phyloP scores from a whole-genome alignment of 35 echinoderm and acorn worm species.

The Apostichopus japonicus region DNA sequence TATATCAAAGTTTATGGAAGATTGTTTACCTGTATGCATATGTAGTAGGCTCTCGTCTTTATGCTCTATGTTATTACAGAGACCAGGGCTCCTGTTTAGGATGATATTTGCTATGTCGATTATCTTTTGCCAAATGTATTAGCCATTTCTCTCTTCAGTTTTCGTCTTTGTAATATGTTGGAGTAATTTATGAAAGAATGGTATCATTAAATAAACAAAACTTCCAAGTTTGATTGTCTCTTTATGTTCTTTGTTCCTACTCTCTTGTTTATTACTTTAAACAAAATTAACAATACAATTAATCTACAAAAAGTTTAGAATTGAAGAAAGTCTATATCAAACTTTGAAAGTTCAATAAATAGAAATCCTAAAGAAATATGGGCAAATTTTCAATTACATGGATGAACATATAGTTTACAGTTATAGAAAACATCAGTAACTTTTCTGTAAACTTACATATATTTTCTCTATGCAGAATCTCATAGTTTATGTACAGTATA shows the following conservation, averaged over 20 bases:
- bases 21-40: slow-evolving; percentile 33
- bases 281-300: too few relatives aligned
- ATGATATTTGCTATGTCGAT: slow-evolving; percentile 38
- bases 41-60: slow-evolving; percentile 23
- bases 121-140: slow-evolving; percentile 42
- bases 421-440: too few relatives aligned
- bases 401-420: too few relatives aligned
- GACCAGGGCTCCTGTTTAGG: slow-evolving; percentile 5
- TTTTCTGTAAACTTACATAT: too few relatives aligned
- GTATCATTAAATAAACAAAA: slow-evolving; percentile 17
- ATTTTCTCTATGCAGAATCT: too few relatives aligned
- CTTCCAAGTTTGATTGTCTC: not conserved
- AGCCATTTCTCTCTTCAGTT: slow-evolving; percentile 45
- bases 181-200: slow-evolving; percentile 54
- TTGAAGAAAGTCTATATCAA: too few relatives aligned
- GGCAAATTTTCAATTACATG: too few relatives aligned
- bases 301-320: too few relatives aligned
- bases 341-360: too few relatives aligned
- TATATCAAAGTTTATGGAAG: slow-evolving; percentile 42
- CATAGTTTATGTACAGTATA: too few relatives aligned
- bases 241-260: not conserved
- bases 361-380: too few relatives aligned
- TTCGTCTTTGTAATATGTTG: slow-evolving; percentile 47
- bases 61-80: not conserved
- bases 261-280: too few relatives aligned